Percentiles rank a stretch among this genome's conserved stretches.
phyloP scores from a whole-genome alignment of 2,888 invertebrate species.

The Kuschelorhynchus macadamiae region DNA sequence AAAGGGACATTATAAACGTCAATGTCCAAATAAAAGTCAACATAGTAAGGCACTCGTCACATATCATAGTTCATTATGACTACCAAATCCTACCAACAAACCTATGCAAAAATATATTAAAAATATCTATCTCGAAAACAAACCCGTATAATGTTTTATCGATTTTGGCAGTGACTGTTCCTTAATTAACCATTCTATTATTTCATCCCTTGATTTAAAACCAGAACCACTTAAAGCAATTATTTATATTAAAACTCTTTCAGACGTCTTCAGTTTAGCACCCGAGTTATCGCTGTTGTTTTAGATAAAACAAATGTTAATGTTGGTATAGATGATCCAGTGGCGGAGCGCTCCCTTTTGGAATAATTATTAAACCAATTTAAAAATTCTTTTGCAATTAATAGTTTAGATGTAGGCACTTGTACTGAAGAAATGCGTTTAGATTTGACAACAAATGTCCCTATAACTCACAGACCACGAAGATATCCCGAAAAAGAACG shows the following conservation, averaged over 20 bases:
- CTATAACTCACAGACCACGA: conserved; percentile 48
- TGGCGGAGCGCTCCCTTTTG: conserved; percentile 14
- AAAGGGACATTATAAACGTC: conserved; percentile 6
- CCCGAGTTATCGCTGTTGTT: neutral
- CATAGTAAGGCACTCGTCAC: neutral
- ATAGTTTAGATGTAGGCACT: conserved; percentile 31
- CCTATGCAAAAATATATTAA: conserved; percentile 25
- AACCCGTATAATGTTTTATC: conserved; percentile 13
- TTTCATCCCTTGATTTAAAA: conserved; percentile 17
- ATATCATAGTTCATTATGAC: neutral
- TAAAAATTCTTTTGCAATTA: conserved; percentile 7
- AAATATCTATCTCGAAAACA: conserved; percentile 24
- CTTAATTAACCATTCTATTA: conserved; percentile 22
- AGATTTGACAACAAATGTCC: conserved; percentile 8
- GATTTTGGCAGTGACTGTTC: conserved; percentile 21
- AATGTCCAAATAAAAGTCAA: conserved; percentile 7
- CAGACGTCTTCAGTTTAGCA: conserved; percentile 2
- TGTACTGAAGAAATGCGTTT: conserved; percentile 39
- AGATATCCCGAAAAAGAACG: conserved; percentile 47
- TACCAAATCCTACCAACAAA: neutral
- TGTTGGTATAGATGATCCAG: conserved; percentile 5
- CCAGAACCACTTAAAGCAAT: conserved; percentile 15
- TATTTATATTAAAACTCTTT: conserved; percentile 23
- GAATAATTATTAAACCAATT: conserved; percentile 6
- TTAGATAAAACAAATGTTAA: conserved; percentile 15